Base-by-base conservation (phyloP, 1,140 invertebrate genomes). In the Apis cerana region DNA sequence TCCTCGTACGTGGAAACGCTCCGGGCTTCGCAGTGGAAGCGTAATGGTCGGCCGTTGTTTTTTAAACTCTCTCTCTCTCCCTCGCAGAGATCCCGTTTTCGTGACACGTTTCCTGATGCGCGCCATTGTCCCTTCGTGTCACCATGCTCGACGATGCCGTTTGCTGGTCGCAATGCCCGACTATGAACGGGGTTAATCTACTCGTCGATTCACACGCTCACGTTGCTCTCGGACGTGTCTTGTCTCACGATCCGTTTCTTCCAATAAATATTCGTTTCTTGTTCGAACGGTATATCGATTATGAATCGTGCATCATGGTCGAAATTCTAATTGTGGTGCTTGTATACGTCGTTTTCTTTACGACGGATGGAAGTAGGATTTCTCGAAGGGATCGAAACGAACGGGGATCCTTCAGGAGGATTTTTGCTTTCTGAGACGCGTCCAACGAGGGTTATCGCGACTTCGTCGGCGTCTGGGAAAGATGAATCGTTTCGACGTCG, bases 41-140 rank as follows among this genome's bases (percentile, higher is more conserved):
- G 21, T 72, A 76, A 61, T 69, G 84, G 82, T 61, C 59, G 62
- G 71, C 64, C 54, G 79, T 75, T 80, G 84, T 67, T 58, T 77
- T 33, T 43, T 43, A 43, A 43, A 43, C 33, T 7, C 4, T 33
- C 33, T 43, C 4, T 43, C 33, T 43, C 33, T 43, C 33, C 7
- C 5, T 43, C 33, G 67, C 43, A 56, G 67, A 80, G 62, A 65
- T 65, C 62, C 27, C 7, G 62, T 65, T 65, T 65, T 65, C 62
- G 27, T 43, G 62, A 65, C 62, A 65, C 23, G 62, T 19, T 33
- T 65, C 27, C 27, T 17, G 62, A 65, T 65, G 27, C 62, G 0
- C 27, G 62, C 62, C 13, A 65, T 17, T 33, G 62, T 33, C 27
- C 8, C 62, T 23, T 23, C 33, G 33, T 33, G 3, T 33, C 33